Conservation (phyloP, 2,888 invertebrate genomes). For the Volucella zonaria region DNA sequence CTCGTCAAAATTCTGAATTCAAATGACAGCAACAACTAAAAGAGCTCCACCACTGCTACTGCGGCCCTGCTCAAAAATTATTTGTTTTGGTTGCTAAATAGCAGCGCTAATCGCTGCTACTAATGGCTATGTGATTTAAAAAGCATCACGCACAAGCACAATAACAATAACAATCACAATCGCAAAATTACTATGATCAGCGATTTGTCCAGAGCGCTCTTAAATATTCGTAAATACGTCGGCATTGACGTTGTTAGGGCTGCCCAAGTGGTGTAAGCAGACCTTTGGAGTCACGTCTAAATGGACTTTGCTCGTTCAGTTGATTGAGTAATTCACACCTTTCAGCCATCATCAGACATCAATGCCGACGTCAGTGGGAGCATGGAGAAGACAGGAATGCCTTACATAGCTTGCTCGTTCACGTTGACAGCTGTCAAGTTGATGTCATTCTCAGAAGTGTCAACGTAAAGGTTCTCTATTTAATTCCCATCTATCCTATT, state of each 20-base stretch:
- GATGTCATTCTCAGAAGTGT: too few species aligned
- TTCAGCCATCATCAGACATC: background rate
- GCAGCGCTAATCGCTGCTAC: slow-evolving; percentile 38
- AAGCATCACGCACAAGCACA: slow-evolving; percentile 6
- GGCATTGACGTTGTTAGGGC: too few species aligned
- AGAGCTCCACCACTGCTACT: slow-evolving; percentile 8
- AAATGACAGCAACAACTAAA: slow-evolving; percentile 54
- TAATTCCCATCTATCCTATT: too few species aligned
- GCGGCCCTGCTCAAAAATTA: slow-evolving; percentile 22
- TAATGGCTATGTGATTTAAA: slow-evolving; percentile 19
- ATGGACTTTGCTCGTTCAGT: background rate
- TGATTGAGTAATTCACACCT: slow-evolving; percentile 7
- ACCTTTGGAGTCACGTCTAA: too few species aligned
- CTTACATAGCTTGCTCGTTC: too few species aligned
- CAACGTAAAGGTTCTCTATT: too few species aligned
- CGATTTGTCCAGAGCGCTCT: too few species aligned
- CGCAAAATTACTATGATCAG: too few species aligned
- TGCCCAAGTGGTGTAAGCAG: too few species aligned
- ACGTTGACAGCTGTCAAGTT: too few species aligned
- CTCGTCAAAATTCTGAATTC: slow-evolving; percentile 43
- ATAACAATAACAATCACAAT: too few species aligned
- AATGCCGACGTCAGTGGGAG: background rate
- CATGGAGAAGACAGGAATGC: background rate
- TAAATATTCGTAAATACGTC: too few species aligned
- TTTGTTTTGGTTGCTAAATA: slow-evolving; percentile 55